Evolutionary conservation across 2,888 invertebrate genomes (phyloP), one percentile per base, ranked within the genome.

Genomic region (Ptychoptera contaminata): DNA sequence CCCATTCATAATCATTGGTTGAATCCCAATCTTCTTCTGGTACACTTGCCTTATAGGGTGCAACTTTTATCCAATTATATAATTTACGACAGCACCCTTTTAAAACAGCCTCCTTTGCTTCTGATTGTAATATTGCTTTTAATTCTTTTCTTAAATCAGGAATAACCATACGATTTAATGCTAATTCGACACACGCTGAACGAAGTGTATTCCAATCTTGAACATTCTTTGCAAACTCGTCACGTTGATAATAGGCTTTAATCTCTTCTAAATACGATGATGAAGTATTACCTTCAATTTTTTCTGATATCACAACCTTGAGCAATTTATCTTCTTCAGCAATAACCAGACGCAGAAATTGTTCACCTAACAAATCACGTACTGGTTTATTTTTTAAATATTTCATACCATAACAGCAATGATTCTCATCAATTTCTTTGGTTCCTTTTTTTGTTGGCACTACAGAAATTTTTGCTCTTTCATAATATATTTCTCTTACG

Each of bases 171-270:
- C 84, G 81, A 16, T 74, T 82, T 42, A 96, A 71, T 0, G 96
- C 93, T 48, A 87, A 69, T 54, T 88, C 85, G 0, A 97, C 83
- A 44, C 92, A 88, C 55, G 88, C 83, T 2, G 79, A 78, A 36
- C 98, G 73, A 42, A 94, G 61, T 2, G 79, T 76, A 66, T 98
- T 98, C 98, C 98, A 98, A 53, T 92, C 91, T 60, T 93, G 84
- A 0, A 91, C 91, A 51, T 82, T 81, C 52, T 86, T 86, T 53
- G 91, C 91, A 64, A 92, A 96, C 63, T 94, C 94, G 65, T 96
- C 96, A 74, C 81, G 55, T 35, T 62, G 59, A 49, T 62, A 67
- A 8, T 62, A 50, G 53, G 86, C 83, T 56, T 91, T 87, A 38
- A 87, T 79, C 65, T 96, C 94, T 48, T 93, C 90, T 31, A 92